A percentile compares a stretch with the other conserved stretches of the same genome.
These are phyloP conservation scores for Mastomys coucha DNA, from an alignment of 2,113 vertebrate species.

Conservation along the genomic window DNA sequence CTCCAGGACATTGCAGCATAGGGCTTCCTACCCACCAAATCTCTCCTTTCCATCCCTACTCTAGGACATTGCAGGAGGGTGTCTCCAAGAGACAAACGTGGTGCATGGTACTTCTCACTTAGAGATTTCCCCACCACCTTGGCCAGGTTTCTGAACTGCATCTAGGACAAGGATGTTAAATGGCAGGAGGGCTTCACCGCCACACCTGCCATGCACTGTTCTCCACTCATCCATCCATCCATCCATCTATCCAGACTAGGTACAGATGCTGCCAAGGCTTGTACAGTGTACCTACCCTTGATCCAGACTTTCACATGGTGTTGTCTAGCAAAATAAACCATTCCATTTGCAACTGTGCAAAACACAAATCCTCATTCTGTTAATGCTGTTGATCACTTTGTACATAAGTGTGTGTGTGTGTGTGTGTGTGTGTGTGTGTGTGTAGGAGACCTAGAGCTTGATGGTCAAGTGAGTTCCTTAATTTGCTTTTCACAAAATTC, in stretches of 20 bases:
- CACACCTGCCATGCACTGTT: background rate
- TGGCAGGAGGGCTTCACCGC: no score
- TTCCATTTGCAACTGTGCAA: background rate
- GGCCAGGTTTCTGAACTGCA: background rate
- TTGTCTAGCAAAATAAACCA: background rate
- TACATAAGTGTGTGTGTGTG: background rate
- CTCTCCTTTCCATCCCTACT: background rate
- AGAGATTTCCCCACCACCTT: background rate
- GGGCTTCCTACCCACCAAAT: background rate
- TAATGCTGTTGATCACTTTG: background rate
- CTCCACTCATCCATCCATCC: background rate
- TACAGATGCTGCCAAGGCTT: background rate
- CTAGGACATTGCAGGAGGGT: background rate
- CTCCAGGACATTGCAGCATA: fast-evolving
- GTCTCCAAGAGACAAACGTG: background rate
- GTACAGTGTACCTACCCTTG: no score
- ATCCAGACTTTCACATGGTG: background rate
- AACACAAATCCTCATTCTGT: background rate
- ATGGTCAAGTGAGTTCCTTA: no score
- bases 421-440: background rate
- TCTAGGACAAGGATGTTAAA: no score
- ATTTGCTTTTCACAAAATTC: background rate
- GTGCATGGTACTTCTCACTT: background rate
- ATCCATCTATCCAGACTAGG: background rate
- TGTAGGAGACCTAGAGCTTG: background rate